Evolutionary conservation across 1,140 invertebrate species (phyloP).

Genomic region (Cydia splendana): DNA sequence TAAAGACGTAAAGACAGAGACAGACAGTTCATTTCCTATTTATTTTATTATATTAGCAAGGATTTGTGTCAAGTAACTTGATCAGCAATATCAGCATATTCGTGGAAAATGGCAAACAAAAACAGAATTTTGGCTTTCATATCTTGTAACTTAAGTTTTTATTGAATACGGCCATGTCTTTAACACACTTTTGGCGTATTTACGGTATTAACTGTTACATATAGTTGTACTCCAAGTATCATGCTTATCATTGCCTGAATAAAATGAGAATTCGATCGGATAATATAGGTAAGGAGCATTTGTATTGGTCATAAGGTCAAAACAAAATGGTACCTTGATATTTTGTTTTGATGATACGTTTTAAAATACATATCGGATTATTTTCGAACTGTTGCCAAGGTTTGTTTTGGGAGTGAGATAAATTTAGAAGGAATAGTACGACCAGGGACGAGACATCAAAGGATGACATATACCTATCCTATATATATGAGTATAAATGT

Average conservation of each 20-base stretch:
- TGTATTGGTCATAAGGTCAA: slow-evolving; percentile 2
- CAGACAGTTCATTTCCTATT: too few relatives aligned
- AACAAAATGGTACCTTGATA: slow-evolving; percentile 3
- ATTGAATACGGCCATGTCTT: neutral
- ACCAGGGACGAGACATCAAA: too few relatives aligned
- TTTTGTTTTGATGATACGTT: neutral
- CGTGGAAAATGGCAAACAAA: neutral
- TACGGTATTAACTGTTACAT: neutral
- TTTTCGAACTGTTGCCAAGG: slow-evolving; percentile 19
- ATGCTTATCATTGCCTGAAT: neutral
- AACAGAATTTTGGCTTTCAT: neutral
- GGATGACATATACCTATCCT: too few relatives aligned
- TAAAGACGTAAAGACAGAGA: too few relatives aligned
- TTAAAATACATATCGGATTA: neutral
- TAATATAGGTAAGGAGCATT: neutral
- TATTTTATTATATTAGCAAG: too few relatives aligned
- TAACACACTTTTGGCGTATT: neutral
- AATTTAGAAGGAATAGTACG: neutral
- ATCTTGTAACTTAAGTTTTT: neutral
- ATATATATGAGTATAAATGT: too few relatives aligned
- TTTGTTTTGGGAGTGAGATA: neutral
- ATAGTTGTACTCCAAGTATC: neutral
- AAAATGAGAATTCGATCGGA: neutral
- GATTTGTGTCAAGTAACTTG: too few relatives aligned
- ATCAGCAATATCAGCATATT: too few relatives aligned